Evolutionary conservation across 2,888 invertebrate species (phyloP).

Genomic region (Eristalinus aeneus): DNA sequence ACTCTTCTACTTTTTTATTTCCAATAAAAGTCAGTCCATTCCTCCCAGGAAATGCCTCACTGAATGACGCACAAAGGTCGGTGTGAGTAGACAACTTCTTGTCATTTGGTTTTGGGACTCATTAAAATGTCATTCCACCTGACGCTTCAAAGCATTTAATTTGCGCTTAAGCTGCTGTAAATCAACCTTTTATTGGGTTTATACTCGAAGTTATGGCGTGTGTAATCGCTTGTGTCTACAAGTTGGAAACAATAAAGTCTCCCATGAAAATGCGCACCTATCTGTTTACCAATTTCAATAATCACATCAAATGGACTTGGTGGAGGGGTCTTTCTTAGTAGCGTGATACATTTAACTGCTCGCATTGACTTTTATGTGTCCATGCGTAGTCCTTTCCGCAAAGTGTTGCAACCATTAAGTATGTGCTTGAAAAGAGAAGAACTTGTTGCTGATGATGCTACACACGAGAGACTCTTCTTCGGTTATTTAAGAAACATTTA

Average conservation of each 20-base stretch:
- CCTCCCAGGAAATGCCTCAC: background rate
- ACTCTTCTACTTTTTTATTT: no score
- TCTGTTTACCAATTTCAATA: background rate
- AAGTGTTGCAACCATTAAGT: no score
- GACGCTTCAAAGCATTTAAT: background rate
- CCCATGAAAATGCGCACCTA: background rate
- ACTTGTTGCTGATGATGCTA: no score
- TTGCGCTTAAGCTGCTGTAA: background rate
- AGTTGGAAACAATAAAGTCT: background rate
- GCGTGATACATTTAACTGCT: background rate
- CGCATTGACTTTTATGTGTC: background rate
- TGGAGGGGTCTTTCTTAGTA: background rate
- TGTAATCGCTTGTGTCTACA: background rate
- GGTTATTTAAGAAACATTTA: no score
- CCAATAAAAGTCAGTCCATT: background rate
- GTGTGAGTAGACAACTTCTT: background rate
- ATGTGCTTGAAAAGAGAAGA: no score
- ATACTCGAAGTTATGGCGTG: background rate
- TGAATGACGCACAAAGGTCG: background rate
- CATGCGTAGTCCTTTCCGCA: background rate
- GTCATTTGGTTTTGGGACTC: background rate
- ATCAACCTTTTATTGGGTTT: background rate
- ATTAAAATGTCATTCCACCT: background rate
- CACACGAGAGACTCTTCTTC: no score
- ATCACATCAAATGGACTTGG: background rate